Evolutionary conservation across 2,888 invertebrate species (phyloP).

Genomic region (Epirrhoe tristata): DNA sequence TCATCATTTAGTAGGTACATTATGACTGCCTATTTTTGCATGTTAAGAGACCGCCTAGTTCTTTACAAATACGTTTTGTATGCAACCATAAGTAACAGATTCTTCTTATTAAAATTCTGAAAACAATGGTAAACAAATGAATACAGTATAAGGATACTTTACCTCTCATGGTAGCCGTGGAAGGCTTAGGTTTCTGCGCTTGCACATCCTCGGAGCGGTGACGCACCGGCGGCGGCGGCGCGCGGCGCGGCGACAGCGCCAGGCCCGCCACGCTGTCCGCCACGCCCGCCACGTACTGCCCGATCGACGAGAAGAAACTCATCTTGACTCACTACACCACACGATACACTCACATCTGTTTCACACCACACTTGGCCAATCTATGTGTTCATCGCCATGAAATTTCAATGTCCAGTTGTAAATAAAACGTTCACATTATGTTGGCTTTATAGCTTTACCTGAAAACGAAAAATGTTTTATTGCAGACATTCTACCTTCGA

Average conservation of each 20-base stretch:
- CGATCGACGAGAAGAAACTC: conserved; percentile 94
- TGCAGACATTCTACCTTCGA: conserved; percentile 24
- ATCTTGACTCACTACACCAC: conserved; percentile 72
- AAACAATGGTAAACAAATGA: neutral
- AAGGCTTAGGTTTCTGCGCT: conserved; percentile 70
- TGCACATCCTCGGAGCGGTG: conserved; percentile 87
- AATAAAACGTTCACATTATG: conserved; percentile 34
- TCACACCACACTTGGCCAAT: conserved; percentile 23
- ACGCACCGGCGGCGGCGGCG: conserved; percentile 88
- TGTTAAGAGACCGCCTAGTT: too few relatives aligned
- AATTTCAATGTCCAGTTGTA: neutral
- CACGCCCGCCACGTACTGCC: conserved; percentile 94
- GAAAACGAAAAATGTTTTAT: conserved; percentile 36
- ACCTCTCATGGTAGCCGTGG: conserved; percentile 75
- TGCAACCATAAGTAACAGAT: too few relatives aligned
- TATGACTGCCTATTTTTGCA: too few relatives aligned
- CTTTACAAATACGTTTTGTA: too few relatives aligned
- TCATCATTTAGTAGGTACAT: too few relatives aligned
- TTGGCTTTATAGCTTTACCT: conserved; percentile 32
- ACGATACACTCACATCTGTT: conserved; percentile 49
- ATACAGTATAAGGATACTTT: neutral
- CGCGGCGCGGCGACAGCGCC: conserved; percentile 90
- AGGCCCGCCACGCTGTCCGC: conserved; percentile 94
- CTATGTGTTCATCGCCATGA: conserved; percentile 29
- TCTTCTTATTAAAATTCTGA: neutral